Evolutionary conservation across 2,888 invertebrate species (phyloP).

Genomic region (Drosophila trichaetosa): DNA sequence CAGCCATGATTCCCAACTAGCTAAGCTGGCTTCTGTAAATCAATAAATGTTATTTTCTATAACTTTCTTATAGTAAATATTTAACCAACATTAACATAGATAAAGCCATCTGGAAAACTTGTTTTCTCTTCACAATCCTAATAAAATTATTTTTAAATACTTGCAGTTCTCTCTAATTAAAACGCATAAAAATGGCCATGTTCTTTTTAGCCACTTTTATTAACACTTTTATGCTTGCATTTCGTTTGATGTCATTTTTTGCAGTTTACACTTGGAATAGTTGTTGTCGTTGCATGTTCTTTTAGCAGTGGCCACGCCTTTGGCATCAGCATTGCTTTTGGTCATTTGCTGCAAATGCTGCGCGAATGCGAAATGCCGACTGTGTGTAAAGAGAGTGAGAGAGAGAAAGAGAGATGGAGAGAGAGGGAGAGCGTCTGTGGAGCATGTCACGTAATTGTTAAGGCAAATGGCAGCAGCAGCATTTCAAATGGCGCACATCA

Average conservation of each 20-base stretch:
- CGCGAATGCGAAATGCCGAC: conserved; percentile 38
- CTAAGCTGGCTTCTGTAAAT: too few relatives aligned
- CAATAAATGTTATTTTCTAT: neutral
- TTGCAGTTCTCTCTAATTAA: neutral
- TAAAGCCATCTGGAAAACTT: neutral
- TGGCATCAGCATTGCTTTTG: conserved; percentile 4
- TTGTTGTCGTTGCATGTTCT: conserved; percentile 5
- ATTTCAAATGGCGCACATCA: conserved; percentile 45
- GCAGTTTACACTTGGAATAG: neutral
- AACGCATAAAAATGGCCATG: neutral
- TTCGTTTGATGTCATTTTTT: neutral
- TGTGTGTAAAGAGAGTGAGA: conserved; percentile 1
- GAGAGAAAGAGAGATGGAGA: neutral
- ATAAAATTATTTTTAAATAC: neutral
- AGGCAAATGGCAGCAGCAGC: conserved; percentile 44
- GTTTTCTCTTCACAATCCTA: neutral
- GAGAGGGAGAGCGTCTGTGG: neutral
- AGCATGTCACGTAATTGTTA: conserved; percentile 71
- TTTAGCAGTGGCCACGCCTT: conserved; percentile 16
- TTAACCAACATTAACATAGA: neutral
- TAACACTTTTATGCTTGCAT: neutral
- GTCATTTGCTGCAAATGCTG: conserved; percentile 72
- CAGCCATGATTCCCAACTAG: too few relatives aligned
- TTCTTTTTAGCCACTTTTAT: neutral
- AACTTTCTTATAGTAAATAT: neutral